Conservation (phyloP, 2,888 invertebrate genomes). For the Xanthostigma xanthostigma region DNA sequence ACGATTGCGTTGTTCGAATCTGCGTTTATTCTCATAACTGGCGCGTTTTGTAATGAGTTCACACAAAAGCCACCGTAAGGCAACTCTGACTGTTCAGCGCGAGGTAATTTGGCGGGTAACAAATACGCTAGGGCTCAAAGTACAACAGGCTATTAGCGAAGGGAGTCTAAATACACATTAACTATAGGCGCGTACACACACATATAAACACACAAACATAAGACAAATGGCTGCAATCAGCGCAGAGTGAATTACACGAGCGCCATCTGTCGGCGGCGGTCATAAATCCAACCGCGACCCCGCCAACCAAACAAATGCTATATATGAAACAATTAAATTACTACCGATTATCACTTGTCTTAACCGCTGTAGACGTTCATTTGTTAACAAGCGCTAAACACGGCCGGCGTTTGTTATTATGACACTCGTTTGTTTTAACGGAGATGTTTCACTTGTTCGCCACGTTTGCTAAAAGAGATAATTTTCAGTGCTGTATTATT, state of each 20-base stretch:
- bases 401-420: no score
- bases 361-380: constrained; percentile 27
- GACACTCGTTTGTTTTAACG: no score
- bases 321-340: constrained; percentile 25
- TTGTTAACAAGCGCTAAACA: constrained; percentile 16
- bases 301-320: constrained; percentile 4
- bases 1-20: background rate
- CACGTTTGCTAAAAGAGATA: no score
- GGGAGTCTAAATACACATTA: background rate
- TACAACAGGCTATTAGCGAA: constrained; percentile 1
- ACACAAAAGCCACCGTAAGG: no score
- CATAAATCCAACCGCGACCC: constrained; percentile 3
- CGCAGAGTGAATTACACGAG: constrained; percentile 4
- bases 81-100: no score
- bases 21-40: no score
- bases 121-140: background rate
- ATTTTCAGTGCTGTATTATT: no score
- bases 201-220: background rate
- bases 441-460: no score
- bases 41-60: no score
- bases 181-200: background rate
- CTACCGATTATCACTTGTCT: constrained; percentile 31
- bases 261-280: background rate
- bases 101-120: background rate
- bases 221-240: constrained; percentile 7